These are phyloP conservation scores for Lordiphosa collinella DNA, from an alignment of 1,140 invertebrate genomes.

Conservation along the genomic window DNA sequence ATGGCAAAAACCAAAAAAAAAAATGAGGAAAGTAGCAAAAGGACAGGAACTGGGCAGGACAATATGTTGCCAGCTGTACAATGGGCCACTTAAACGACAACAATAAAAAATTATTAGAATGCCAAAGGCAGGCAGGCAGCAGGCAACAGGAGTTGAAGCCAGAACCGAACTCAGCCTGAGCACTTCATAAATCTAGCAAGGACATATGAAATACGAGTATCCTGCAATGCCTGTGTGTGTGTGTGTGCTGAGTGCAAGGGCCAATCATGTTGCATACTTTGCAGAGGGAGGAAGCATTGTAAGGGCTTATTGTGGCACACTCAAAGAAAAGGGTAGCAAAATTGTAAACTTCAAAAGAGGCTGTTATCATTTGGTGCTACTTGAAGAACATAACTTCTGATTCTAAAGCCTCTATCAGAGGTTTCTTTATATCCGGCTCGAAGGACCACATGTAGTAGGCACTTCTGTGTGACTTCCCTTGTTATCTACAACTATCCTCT, in stretches of 20 bases:
- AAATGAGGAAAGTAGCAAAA: slow-evolving; percentile 23
- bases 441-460: no score
- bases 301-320: not conserved
- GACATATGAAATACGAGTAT: slow-evolving; percentile 74
- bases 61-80: slow-evolving; percentile 74
- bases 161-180: slow-evolving; percentile 33
- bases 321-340: not conserved
- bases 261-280: slow-evolving; percentile 65
- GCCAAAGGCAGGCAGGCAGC: slow-evolving; percentile 44
- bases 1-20: slow-evolving; percentile 11
- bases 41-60: slow-evolving; percentile 27
- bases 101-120: slow-evolving; percentile 76
- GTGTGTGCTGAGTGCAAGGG: slow-evolving; percentile 37
- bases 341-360: no score
- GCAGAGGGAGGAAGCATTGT: slow-evolving; percentile 2
- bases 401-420: no score
- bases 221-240: slow-evolving; percentile 25
- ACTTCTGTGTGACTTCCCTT: no score
- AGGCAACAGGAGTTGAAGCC: slow-evolving; percentile 16
- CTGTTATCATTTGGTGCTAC: no score
- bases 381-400: no score
- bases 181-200: slow-evolving; percentile 70
- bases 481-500: no score
- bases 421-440: no score
- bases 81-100: slow-evolving; percentile 72